Conservation (phyloP, 2,797 vertebrate genomes). For the Threskiornis aethiopicus region DNA sequence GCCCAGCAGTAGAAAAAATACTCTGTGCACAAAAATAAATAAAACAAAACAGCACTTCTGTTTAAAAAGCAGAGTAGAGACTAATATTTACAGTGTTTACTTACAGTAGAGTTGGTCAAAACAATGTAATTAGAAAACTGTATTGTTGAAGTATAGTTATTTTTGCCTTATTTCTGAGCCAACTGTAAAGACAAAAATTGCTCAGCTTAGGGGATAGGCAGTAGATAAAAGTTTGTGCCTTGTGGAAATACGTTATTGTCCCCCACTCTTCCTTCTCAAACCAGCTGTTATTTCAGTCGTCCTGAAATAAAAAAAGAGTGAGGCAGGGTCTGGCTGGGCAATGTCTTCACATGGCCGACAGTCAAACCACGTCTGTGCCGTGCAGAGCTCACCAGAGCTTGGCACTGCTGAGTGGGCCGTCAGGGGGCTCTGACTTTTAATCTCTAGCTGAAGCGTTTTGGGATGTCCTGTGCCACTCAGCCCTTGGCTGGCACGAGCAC, state of each 20-base stretch:
- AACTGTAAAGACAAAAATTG: background rate
- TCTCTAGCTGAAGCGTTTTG: background rate
- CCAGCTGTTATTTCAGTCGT: background rate
- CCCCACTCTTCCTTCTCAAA: background rate
- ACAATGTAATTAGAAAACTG: background rate
- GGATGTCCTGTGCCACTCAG: background rate
- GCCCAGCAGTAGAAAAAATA: background rate
- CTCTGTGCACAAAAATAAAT: background rate
- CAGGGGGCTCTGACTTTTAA: accelerated
- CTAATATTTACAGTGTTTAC: background rate
- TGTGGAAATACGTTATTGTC: background rate
- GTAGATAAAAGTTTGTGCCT: background rate
- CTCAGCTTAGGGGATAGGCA: background rate
- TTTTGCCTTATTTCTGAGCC: background rate
- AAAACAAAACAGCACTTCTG: background rate
- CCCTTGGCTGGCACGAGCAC: background rate
- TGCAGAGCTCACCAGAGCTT: background rate
- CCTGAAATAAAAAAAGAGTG: too few relatives aligned
- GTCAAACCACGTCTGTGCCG: accelerated
- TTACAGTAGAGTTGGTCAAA: background rate
- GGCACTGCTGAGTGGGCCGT: accelerated
- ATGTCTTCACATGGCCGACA: accelerated
- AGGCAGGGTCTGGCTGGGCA: background rate
- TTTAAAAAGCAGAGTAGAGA: background rate
- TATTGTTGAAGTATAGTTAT: background rate